These are phyloP conservation scores for Halcyon chelicuti DNA, from an alignment of 2,797 vertebrate species.

Conservation along the genomic window DNA sequence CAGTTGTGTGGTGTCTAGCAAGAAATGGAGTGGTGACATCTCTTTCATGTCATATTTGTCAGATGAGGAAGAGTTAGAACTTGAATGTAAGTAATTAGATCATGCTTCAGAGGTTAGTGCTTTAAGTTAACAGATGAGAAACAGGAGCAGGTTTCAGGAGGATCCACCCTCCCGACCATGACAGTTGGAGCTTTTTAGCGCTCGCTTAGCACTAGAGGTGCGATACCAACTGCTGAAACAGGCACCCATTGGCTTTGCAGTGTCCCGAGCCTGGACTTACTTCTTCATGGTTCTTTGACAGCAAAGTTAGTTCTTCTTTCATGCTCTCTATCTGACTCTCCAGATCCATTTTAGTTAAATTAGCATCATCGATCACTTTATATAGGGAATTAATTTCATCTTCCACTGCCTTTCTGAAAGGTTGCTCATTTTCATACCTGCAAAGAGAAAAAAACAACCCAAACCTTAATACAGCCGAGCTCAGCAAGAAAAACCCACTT, in stretches of 20 bases:
- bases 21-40: not conserved
- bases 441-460: not conserved
- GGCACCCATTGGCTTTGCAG: not conserved
- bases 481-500: not conserved
- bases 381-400: slow-evolving; percentile 92
- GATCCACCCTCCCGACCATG: not conserved
- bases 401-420: slow-evolving; percentile 89
- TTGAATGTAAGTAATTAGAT: not conserved
- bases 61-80: not conserved
- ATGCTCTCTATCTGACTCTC: slow-evolving; percentile 90
- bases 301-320: slow-evolving; percentile 85
- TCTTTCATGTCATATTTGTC: not conserved
- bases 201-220: not conserved
- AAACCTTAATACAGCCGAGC: not conserved
- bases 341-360: slow-evolving; percentile 87
- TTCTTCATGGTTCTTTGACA: slow-evolving; percentile 88
- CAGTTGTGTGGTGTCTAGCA: not conserved
- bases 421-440: slow-evolving; percentile 92
- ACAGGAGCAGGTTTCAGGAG: not conserved
- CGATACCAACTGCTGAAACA: not conserved
- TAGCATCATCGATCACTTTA: slow-evolving; percentile 92
- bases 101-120: not conserved
- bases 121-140: not conserved
- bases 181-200: not conserved
- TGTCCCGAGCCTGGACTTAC: slow-evolving; percentile 63